Conservation (phyloP, 92 coral and sea anemone genomes). For the Palythoa caribaeorum region DNA sequence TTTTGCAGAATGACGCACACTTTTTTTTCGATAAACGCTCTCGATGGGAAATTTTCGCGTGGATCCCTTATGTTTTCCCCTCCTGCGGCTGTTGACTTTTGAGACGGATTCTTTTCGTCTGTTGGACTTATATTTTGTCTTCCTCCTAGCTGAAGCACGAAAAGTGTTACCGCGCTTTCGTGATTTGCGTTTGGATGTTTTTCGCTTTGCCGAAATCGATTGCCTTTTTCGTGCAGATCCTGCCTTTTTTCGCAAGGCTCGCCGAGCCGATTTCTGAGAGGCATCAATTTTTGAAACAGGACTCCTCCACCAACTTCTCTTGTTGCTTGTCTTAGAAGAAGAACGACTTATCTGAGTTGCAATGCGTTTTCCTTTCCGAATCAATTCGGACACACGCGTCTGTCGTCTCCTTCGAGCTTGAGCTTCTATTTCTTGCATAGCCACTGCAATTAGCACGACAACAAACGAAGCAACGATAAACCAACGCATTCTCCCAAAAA, state of each 20-base stretch:
- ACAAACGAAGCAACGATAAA: neutral
- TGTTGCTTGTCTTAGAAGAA: neutral
- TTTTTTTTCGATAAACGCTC: neutral
- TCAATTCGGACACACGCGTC: neutral
- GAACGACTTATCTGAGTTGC: neutral
- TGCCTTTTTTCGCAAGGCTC: slow-evolving; percentile 32
- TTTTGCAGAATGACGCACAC: neutral
- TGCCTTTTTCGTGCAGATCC: neutral
- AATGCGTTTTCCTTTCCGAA: neutral
- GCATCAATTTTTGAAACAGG: neutral
- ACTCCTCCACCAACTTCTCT: slow-evolving; percentile 38
- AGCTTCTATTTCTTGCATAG: slow-evolving; percentile 4
- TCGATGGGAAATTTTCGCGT: neutral
- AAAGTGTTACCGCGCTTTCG: neutral
- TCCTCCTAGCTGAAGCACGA: neutral
- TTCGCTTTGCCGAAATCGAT: neutral
- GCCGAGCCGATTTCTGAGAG: slow-evolving; percentile 19
- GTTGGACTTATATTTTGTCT: neutral
- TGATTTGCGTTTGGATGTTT: slow-evolving; percentile 7
- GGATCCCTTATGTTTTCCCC: neutral
- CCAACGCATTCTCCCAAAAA: slow-evolving; percentile 35
- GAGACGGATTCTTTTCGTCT: neutral
- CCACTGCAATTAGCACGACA: slow-evolving; percentile 14
- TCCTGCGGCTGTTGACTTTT: slow-evolving; percentile 3
- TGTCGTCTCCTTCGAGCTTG: neutral